A percentile compares a stretch with the other conserved stretches of the same genome.
These are phyloP conservation scores for Phataginus tetradactyla DNA, from an alignment of 2,797 vertebrate species.

Conservation along the genomic window DNA sequence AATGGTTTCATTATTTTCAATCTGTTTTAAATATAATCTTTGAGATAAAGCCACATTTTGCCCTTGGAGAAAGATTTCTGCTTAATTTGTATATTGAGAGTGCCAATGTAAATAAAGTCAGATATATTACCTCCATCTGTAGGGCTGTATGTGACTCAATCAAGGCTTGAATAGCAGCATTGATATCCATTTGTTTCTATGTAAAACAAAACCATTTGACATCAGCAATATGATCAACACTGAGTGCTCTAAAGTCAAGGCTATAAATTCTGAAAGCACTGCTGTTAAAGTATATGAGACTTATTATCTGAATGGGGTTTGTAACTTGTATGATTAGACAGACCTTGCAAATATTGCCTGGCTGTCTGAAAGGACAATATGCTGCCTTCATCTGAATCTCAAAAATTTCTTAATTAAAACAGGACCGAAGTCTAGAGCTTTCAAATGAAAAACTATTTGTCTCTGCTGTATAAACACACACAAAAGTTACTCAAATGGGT, in stretches of 20 bases:
- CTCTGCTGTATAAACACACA: neutral
- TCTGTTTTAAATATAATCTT: constrained; percentile 72
- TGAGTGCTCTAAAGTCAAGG: constrained; percentile 53
- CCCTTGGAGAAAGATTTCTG: constrained; percentile 8
- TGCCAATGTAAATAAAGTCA: constrained; percentile 72
- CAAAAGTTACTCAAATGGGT: constrained; percentile 47
- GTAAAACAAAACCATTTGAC: constrained; percentile 78
- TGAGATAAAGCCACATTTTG: constrained; percentile 62
- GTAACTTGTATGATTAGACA: neutral
- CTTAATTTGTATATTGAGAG: constrained; percentile 52
- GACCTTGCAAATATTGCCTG: constrained; percentile 29
- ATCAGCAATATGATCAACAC: constrained; percentile 68
- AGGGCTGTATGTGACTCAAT: constrained; percentile 88
- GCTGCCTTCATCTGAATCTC: constrained; percentile 43
- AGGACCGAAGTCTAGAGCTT: neutral
- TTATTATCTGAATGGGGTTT: constrained; percentile 51
- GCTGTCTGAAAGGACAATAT: constrained; percentile 62
- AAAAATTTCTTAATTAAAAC: constrained; percentile 62
- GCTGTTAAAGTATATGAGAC: constrained; percentile 46
- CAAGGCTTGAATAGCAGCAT: constrained; percentile 89
- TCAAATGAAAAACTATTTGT: constrained; percentile 50
- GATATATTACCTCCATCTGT: constrained; percentile 87
- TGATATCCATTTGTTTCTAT: constrained; percentile 91
- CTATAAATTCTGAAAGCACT: constrained; percentile 54
- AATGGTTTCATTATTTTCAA: constrained; percentile 38